Evolutionary conservation across 2,888 invertebrate species (phyloP), one percentile per base, ranked within the genome.

Genomic region (Nasonovia ribisnigri): DNA sequence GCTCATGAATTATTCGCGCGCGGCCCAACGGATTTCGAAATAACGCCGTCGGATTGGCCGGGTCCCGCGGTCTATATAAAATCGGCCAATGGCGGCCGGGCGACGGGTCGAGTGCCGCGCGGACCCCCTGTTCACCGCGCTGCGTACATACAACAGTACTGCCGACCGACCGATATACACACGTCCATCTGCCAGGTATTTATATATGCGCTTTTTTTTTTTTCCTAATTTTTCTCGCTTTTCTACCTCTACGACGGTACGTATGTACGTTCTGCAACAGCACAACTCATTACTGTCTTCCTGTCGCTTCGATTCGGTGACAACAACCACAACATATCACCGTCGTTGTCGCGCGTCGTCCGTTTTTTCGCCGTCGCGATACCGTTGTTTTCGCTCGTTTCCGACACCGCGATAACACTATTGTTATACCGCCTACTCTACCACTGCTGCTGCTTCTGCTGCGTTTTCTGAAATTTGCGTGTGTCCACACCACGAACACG

Each of bases 1-100:
- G 93, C 93, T 93, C 93, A 93, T 93, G 93, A 93, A 93, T 93
- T 93, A 93, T 93, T 93, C 93, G 93, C 93, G 93, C 93, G 93
- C 93, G 93, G 93, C 93, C 93, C 93, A 93, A 93, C 93, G 93
- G 93, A 93, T 93, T 93, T 93, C 93, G 93, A 93, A 93, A 93
- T 93, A 86, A 90, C 90, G 90, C 86, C 90, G 46, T 86, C 90
- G 89, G 93, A 93, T 93, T 93, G 93, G 93, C 84, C 90, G 90
- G 90, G 57, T 42, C 84, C 86, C 60, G 93, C 93, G 93, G 93
- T 93, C 93, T 93, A 93, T 93, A 93, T 93, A 90, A 90, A 93
- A 93, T 93, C 93, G 84, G 36, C 93, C 93, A 93, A 93, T 93
- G 84, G 90, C 20, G 54, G 84, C 90, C 90, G 93, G 86, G 93